Conservation (phyloP, 2,888 invertebrate species). For the Drosophila mulleri region DNA sequence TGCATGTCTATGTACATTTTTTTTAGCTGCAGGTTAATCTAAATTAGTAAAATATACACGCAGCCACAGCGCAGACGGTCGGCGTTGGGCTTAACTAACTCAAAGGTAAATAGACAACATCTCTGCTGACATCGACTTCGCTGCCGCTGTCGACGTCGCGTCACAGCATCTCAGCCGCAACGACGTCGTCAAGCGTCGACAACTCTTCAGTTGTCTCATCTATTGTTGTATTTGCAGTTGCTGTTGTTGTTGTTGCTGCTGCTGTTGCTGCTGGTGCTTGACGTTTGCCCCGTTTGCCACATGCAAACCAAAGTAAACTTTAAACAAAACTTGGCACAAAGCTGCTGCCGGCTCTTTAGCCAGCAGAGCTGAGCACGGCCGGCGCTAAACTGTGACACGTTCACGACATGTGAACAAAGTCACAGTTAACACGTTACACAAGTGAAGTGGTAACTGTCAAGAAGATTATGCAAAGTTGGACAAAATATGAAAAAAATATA, state of each 20-base stretch:
- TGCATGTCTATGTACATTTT: background rate
- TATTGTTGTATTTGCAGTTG: conserved; percentile 27
- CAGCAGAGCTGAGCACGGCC: conserved; percentile 26
- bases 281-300: conserved; percentile 45
- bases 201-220: conserved; percentile 66
- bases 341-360: conserved; percentile 33
- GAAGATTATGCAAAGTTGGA: no score
- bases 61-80: conserved; percentile 43
- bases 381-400: conserved; percentile 20
- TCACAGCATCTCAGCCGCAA: conserved; percentile 43
- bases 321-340: conserved; percentile 76
- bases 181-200: conserved; percentile 70
- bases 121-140: conserved; percentile 24
- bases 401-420: conserved; percentile 19
- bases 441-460: no score
- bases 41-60: conserved; percentile 80
- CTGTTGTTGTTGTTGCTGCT: conserved; percentile 27
- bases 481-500: no score
- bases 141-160: background rate
- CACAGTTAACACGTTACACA: conserved; percentile 5
- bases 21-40: conserved; percentile 80
- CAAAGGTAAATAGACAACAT: conserved; percentile 74
- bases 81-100: conserved; percentile 70
- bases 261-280: conserved; percentile 18
- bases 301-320: conserved; percentile 68